Evolutionary conservation across 2,113 vertebrate species (phyloP).

Genomic region (Thermophis baileyi): DNA sequence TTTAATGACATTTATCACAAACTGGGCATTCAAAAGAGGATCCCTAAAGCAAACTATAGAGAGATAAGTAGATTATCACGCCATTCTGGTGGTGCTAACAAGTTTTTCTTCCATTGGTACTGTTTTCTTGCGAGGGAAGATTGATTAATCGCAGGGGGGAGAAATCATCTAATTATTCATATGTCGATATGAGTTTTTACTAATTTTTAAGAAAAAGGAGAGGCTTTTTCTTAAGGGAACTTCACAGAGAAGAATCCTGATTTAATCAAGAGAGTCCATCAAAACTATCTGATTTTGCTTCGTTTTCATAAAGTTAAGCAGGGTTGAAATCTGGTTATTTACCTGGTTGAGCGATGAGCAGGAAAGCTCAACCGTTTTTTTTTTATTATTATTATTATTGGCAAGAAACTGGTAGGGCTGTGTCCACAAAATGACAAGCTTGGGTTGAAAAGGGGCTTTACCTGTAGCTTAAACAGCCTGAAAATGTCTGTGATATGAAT

Average conservation of each 20-base stretch:
- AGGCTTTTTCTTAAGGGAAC: too few species aligned
- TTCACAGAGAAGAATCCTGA: not conserved
- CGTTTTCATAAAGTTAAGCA: not conserved
- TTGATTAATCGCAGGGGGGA: slow-evolving; percentile 17
- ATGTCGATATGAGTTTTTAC: not conserved
- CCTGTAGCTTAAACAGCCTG: not conserved
- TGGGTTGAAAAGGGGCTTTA: not conserved
- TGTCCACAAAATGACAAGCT: not conserved
- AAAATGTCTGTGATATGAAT: not conserved
- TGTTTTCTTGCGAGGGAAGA: not conserved
- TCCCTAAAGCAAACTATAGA: slow-evolving; percentile 10
- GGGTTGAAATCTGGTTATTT: not conserved
- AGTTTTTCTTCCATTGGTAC: not conserved
- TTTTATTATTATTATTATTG: not conserved
- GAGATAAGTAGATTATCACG: slow-evolving; percentile 29
- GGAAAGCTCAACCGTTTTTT: not conserved
- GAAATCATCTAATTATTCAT: slow-evolving; percentile 18
- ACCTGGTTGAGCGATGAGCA: not conserved
- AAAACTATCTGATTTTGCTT: not conserved
- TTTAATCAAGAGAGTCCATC: not conserved
- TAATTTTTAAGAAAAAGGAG: not conserved
- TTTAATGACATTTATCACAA: slow-evolving; percentile 43
- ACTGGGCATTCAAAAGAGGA: slow-evolving; percentile 24
- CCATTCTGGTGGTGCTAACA: not conserved
- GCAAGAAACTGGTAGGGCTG: not conserved